Evolutionary conservation across 2,888 invertebrate species (phyloP).

Genomic region (Leucophenga maculata): DNA sequence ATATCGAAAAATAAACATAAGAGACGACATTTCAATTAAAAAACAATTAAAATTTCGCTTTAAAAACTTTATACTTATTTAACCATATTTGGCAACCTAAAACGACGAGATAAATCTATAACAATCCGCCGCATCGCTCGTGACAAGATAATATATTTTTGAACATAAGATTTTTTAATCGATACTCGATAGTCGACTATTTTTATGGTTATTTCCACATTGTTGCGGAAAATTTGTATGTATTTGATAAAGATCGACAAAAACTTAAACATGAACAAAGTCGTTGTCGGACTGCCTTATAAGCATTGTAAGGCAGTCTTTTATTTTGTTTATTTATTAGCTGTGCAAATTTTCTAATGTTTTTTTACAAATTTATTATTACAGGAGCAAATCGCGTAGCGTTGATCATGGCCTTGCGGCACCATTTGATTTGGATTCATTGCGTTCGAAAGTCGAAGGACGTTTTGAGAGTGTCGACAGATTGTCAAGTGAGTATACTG

Average conservation of each 20-base stretch:
- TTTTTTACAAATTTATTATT: constrained; percentile 60
- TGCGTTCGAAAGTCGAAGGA: constrained; percentile 89
- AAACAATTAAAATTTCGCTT: constrained; percentile 37
- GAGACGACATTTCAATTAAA: constrained; percentile 43
- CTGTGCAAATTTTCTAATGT: not conserved
- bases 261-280: constrained; percentile 38
- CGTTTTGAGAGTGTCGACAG: constrained; percentile 85
- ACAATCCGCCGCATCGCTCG: not conserved
- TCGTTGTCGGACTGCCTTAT: not conserved
- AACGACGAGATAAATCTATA: not conserved
- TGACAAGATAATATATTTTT: not conserved
- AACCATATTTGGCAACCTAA: constrained; percentile 7
- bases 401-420: constrained; percentile 91
- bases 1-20: no score
- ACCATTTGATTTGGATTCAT: constrained; percentile 88
- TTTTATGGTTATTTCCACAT: constrained; percentile 43
- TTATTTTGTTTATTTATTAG: not conserved
- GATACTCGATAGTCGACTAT: not conserved
- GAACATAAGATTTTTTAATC: not conserved
- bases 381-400: constrained; percentile 92
- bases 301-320: not conserved
- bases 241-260: constrained; percentile 59
- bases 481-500: constrained; percentile 73
- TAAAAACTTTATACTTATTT: constrained; percentile 1
- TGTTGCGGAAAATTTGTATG: constrained; percentile 59